Evolutionary conservation across 1,140 invertebrate genomes (phyloP), one percentile per base, ranked within the genome.

Genomic region (Limonius californicus): DNA sequence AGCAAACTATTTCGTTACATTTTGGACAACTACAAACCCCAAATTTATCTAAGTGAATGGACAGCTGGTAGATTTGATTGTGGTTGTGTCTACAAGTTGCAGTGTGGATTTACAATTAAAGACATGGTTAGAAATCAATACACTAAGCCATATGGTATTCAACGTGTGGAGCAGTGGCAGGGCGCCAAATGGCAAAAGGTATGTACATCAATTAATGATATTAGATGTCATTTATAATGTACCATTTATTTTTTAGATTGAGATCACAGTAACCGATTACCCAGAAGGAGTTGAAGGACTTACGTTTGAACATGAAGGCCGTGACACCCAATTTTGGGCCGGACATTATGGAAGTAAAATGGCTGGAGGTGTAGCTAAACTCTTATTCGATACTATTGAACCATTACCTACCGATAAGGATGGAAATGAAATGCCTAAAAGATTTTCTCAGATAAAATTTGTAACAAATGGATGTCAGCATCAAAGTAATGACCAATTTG

Each of bases 291-390:
- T 77, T 8, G 60, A 66, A 45, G 68, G 57, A n/a, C 70, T 78
- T 21, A 12, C 64, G 14, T 84, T 81, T 65, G 30, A 30, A 30
- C 81, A 83, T 70, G 39, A 61, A 54, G 87, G 86, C 23, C 69
- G 69, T 47, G 87, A 88, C 71, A 76, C 54, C 11, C 78, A 80
- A 65, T 87, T 80, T 76, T 88, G 86, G 86, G 78, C 78, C 56
- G 87, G 86, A 19, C 80, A 86, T 76, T 88, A 86, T 77, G 87
- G 87, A 1, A 80, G 79, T 43, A 89, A 89, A 81, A 86, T 89
- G 81, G 80, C 84, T 59, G 80, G 83, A 27, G 82, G 82, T 3
- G 79, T 77, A 65, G 74, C 87, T 1, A 77, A 73, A 63, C 57
- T 76, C 19, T 42, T 66, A 43, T 72, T 73, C 63, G 72, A 75